phyloP scores from a whole-genome alignment of 2,113 vertebrate species.

The Chloropsis cyanopogon region DNA sequence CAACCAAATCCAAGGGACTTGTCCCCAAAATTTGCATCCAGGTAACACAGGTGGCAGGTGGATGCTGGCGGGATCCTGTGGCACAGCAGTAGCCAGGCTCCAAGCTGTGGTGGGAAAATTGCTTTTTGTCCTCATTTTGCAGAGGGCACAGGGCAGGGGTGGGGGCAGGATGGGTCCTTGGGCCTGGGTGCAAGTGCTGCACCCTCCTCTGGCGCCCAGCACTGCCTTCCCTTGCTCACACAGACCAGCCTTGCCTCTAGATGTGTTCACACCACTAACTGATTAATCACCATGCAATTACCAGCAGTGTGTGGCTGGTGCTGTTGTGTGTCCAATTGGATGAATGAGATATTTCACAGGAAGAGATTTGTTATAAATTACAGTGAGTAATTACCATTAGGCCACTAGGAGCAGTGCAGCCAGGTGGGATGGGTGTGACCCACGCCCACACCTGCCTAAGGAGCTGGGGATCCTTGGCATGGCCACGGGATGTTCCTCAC shows the following conservation, averaged over 20 bases:
- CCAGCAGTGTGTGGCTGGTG: background rate
- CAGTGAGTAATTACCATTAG: background rate
- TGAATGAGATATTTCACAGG: background rate
- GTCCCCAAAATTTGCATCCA: background rate
- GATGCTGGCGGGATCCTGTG: fast-evolving
- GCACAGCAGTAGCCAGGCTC: background rate
- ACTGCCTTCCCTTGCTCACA: fast-evolving
- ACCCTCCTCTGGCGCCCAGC: background rate
- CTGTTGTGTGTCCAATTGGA: fast-evolving
- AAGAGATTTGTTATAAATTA: background rate
- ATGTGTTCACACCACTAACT: fast-evolving
- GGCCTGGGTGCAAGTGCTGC: background rate
- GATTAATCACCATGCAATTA: background rate
- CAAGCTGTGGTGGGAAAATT: background rate
- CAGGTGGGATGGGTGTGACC: background rate
- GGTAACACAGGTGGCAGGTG: background rate
- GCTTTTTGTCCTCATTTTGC: background rate
- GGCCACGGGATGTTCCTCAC: background rate
- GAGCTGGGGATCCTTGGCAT: background rate
- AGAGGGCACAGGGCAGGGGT: background rate
- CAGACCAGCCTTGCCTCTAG: background rate
- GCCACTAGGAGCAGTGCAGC: background rate
- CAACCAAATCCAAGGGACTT: background rate
- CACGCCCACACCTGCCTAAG: fast-evolving
- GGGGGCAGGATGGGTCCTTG: background rate